Base-by-base conservation (phyloP, 2,888 invertebrate species). In the Cerastis rubricosa region DNA sequence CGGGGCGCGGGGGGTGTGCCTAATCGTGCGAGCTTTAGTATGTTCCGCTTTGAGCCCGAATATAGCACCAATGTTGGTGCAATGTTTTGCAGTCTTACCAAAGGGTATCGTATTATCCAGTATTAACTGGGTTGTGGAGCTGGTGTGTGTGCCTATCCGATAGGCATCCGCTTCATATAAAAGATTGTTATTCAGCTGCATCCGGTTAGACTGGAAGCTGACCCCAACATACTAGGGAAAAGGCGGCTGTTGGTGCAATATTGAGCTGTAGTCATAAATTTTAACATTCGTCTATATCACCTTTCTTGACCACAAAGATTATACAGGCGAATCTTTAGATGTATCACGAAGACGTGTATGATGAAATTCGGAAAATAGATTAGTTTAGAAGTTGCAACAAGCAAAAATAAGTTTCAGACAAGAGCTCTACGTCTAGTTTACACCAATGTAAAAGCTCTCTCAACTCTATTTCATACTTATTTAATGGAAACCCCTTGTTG, bases 11-110 rank as follows among this genome's bases (percentile, higher is more conserved):
- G 83, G 78, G 85, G 85, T 81, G 88, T 87, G 88, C 90, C 95
- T 95, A 95, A 95, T 95, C 95, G 94, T 92, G 94, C 93, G 90
- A 93, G 92, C 91, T 92, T 93, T 88, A 91, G 80, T 86, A 74
- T 83, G 84, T 84, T 94, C 93, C 91, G 80, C 89, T 92, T 91
- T 47, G 78, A n/a, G 75, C 91, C 76, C 5, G 12, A 59, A 1
- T 68, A 40, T 76, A 68, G 40, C 51, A 25, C 57, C 49, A 61
- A 40, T 51, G 1, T 25, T 54, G n/a, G n/a, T 54, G n/a, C n/a
- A 51, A 14, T 57, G 17, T 59, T 59, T 19, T 19, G 29, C 19
- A 19, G 19, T 59, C 59, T 19, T 59, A 29, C 17, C 3, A 35
- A 29, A 9, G 61, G 1, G 11, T 29, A 29, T 59, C 1, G 29